phyloP scores from a whole-genome alignment of 2,797 vertebrate genomes.

The Enteromius mattozi region DNA sequence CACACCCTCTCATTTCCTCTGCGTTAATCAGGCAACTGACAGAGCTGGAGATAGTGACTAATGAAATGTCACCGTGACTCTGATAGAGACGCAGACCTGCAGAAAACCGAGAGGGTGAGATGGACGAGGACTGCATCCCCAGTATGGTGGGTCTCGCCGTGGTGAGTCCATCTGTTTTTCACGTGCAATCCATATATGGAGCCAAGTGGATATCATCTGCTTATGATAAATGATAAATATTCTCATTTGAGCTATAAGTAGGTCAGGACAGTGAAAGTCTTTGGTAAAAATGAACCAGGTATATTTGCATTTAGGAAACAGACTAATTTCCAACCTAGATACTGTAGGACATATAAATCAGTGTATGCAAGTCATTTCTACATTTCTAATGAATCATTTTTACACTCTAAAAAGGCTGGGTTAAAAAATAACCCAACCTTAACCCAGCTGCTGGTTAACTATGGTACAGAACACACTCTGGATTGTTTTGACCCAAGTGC shows the following conservation, averaged over 20 bases:
- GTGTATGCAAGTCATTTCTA: too few relatives aligned
- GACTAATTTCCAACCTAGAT: background rate
- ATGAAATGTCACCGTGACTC: constrained; percentile 60
- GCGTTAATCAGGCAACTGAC: constrained; percentile 56
- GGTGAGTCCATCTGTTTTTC: constrained; percentile 30
- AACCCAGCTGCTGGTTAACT: too few relatives aligned
- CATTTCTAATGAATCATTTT: background rate
- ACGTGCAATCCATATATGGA: constrained; percentile 2
- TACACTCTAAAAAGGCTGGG: background rate
- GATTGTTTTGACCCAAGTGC: too few relatives aligned
- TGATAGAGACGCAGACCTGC: constrained; percentile 42
- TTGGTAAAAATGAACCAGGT: background rate
- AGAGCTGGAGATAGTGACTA: constrained; percentile 53
- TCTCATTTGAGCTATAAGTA: background rate
- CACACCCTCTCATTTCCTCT: constrained; percentile 41
- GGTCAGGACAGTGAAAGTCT: background rate
- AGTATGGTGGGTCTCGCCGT: background rate
- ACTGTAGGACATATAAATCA: background rate
- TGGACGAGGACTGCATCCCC: constrained; percentile 7
- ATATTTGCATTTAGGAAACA: background rate
- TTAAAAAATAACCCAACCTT: too few relatives aligned
- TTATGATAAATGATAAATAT: background rate
- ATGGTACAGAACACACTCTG: too few relatives aligned
- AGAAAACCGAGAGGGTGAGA: constrained; percentile 37
- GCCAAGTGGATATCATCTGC: background rate